Conservation (phyloP, 2,888 invertebrate species). For the Morpho helenor region DNA sequence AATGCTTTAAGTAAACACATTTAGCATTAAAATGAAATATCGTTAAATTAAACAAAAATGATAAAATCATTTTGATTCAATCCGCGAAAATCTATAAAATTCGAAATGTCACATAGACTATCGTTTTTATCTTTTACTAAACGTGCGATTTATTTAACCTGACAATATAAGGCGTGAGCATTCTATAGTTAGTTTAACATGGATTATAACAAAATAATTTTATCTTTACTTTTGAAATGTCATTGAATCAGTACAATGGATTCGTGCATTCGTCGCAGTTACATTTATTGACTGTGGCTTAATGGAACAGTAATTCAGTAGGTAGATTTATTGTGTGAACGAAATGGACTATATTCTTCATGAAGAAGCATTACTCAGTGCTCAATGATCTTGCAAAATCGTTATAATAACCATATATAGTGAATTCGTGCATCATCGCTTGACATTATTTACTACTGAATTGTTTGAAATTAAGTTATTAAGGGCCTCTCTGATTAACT, state of each 20-base stretch:
- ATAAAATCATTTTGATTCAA: too few relatives aligned
- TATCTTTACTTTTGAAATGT: neutral
- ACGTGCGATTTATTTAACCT: too few relatives aligned
- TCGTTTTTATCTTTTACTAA: too few relatives aligned
- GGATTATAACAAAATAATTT: neutral
- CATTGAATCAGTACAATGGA: neutral
- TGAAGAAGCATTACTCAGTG: constrained; percentile 23
- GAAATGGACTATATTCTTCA: constrained; percentile 3
- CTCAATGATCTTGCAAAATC: constrained; percentile 21
- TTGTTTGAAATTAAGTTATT: too few relatives aligned
- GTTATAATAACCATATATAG: constrained; percentile 22
- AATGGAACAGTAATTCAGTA: constrained; percentile 23
- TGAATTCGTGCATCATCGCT: constrained; percentile 60
- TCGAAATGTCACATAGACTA: too few relatives aligned
- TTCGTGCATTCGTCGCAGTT: constrained; percentile 5
- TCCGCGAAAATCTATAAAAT: too few relatives aligned
- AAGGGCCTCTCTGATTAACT: too few relatives aligned
- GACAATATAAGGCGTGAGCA: too few relatives aligned
- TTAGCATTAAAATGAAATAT: too few relatives aligned
- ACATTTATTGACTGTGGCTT: constrained; percentile 4
- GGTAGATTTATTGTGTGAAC: constrained; percentile 59
- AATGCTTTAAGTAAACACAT: too few relatives aligned
- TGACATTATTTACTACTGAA: constrained; percentile 54
- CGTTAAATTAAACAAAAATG: too few relatives aligned
- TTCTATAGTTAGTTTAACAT: too few relatives aligned